Evolutionary conservation across 2,888 invertebrate genomes (phyloP), one percentile per base, ranked within the genome.

Genomic region (Tenthredo distinguenda): DNA sequence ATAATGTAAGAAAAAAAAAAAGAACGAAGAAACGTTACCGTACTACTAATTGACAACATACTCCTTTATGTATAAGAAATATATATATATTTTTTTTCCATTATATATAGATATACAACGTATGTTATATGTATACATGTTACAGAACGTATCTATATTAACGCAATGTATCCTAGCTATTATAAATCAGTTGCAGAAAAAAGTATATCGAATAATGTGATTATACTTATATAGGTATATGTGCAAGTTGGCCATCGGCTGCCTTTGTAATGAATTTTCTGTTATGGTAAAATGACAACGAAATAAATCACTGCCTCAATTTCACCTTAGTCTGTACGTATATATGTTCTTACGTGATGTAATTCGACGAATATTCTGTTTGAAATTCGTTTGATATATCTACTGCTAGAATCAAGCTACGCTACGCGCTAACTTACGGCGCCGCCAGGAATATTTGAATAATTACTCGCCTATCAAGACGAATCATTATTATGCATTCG

Each of bases 261-360:
- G 43, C 74, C 43, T 74, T 74, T 68, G 74, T 74, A 74, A 74
- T 40, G 74, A 55, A 31, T 50, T 50, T 50, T 50, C 37, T 7
- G 31, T 34, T 50, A 43, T 74, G 37, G 31, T 77, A 18, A 77
- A 77, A 55, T 77, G 34, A 55, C 15, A 26, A 50, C 55, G 12
- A 77, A 77, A 77, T 77, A 50, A 77, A 77, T 50, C 77, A 50
- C 77, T 77, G 50, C 50, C 77, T 77, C 6, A 55, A 55, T 55
- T 77, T 5, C 7, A 68, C 34, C 68, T 31, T 12, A 31, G 68
- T 68, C 31, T 62, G 0, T 62, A 62, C 21, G 3, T 62, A 2
- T 62, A 2, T 21, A 2, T 10, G 9, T 62, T 62, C 10, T 58
- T 26, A 62, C 62, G 26, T 62, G 26, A 21, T 21, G 62, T 21